Evolutionary conservation across 2,797 vertebrate genomes (phyloP), one percentile per base, ranked within the genome.

Genomic region (Lacerta agilis): DNA sequence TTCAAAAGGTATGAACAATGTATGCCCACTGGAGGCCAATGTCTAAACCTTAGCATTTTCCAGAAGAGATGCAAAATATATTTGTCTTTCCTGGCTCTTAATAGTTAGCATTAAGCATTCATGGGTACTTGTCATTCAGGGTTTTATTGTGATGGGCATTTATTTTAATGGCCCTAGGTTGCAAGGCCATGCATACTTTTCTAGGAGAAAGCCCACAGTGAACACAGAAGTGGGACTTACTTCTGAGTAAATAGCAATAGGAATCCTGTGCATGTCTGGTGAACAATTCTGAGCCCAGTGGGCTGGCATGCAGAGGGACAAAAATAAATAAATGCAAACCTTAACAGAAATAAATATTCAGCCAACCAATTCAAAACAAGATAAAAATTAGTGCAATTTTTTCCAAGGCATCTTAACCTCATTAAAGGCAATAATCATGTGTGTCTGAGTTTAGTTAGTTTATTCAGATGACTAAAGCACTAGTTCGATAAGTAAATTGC

Each of bases 371-470:
- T 45, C 25, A 15, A 78, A 78, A 49, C 43, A 49, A 11, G 7
- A 25, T 27, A 5, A 58, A 58, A 45, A 8, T 49, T 13, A 27
- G n/a, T 10, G n/a, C 29, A 41, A 29, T 41, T 25, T 9, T 27
- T 6, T 61, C 0, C 71, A 83, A 73, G 67, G 18, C 9, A 79
- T 43, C 0, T 55, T 80, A 86, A 0, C 0, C 0, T 3, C 58
- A 72, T 29, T 9, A 91, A 10, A 1, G 36, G 80, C 55, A 79
- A 91, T 86, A 75, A 61, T 1, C 0, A 78, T 25, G 29, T 13
- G 2, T 72, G 10, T 3, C 0, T 86, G 4, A 86, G 81, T 91
- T 90, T 10, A 83, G 78, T 83, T 83, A 55, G 2, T 11, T 92
- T 7, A 15, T 75, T 49, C 49, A 49, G 49, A 49, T 49, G 49